Evolutionary conservation across 2,797 vertebrate genomes (phyloP), one percentile per base, ranked within the genome.

Genomic region (Etheostoma nigrum): DNA sequence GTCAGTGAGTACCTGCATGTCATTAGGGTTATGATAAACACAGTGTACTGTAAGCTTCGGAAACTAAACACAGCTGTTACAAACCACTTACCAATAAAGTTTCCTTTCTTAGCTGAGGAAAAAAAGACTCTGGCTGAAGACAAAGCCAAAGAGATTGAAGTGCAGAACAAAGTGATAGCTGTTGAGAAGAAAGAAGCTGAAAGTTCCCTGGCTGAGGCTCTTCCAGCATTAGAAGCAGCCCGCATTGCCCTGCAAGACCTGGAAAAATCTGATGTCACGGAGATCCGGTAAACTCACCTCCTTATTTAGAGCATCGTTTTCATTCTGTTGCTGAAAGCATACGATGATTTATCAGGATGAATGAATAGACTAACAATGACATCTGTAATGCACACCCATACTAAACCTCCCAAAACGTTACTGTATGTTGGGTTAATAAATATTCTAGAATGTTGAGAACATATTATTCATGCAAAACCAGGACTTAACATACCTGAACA

Each of bases 181-280:
- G 85, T 95, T 61, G 98, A 99, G 92, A 99, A 99, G 90, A 84
- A 82, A 0, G 97, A 97, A 47, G 98, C 98, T 0, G 97, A 99
- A 90, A 94, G 92, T 8, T 95, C 97, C 9, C 78, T 99, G 72
- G 95, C 96, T 0, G 97, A 98, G 73, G 97, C 97, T 85, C 93
- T 97, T 80, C 98, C 98, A 0, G 94, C 96, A 14, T 91, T 99
- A 79, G 96, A 97, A 81, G 96, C 96, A 0, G 97, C 98, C 60
- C 97, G 97, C 58, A 68, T 93, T 2, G 97, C 98, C 70, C 93
- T 99, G 49, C 96, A 98, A 92, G 96, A 97, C 85, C 95, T 99
- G 66, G 97, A 99, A 53, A 99, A 97, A 88, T 96, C 97, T 1
- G 98, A 99, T 11, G 97, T 99, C 89, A 98, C 97, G 0, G 98